Base-by-base conservation (phyloP, 1,140 invertebrate genomes). In the Apolygus lucorum region DNA sequence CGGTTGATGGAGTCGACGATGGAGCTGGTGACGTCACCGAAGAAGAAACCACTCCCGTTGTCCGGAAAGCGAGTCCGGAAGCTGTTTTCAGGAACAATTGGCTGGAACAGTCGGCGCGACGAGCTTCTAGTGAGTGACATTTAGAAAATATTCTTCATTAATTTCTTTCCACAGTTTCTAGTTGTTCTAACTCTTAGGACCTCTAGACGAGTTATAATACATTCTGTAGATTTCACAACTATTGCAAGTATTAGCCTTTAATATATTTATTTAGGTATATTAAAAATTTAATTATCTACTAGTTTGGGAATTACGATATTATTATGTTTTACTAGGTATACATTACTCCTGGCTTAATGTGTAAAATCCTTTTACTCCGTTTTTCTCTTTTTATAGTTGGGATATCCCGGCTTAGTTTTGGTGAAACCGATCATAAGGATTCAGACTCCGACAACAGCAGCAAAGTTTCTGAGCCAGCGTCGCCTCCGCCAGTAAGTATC, bases 51-150 rank as follows among this genome's bases (percentile, higher is more conserved):
- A 42, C 29, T 2, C 24, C 63, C 63, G 11, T 2, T 24, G 28
- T 17, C 28, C 17, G 34, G 28, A 67, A 52, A 54, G 62, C 25
- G 2, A 62, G 34, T 2, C 68, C 63, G 34, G 68, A 70, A 65
- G 68, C 81, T 1, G 73, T 78, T 67, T 80, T 81, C 74, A 76
- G 80, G 72, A 78, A 77, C 11, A 78, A 78, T 0, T 79, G 79
- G 78, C 69, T 72, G 24, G 68, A 70, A 28, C 68, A 70, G 34
- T 70, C 68, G 17, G 68, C 64, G 4, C 28, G 62, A 27, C 62
- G 67, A 22, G 70, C 62, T 26, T 68, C 62, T 14, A 65, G 66
- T 67, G n/a, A 65, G 67, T 52, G 21, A 4, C 4, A 14, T 59
- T 59, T 24, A 11, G 54, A 49, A 11, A 49, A 17, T 49, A 49